Conservation (phyloP, 2,888 invertebrate species). For the Miltochrista miniata region DNA sequence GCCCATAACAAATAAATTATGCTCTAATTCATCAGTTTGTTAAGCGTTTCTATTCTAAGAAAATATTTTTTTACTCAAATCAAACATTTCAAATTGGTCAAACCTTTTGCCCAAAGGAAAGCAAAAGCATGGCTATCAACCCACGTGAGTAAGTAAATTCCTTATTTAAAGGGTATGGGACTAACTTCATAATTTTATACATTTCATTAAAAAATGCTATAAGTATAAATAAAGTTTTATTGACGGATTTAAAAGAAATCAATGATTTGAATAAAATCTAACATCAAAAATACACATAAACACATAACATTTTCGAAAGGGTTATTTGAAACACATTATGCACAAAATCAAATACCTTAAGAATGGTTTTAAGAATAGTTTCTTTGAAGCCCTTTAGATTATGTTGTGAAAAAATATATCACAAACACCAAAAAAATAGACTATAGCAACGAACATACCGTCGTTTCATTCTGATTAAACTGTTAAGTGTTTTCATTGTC, state of each 20-base stretch:
- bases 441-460: conserved; percentile 49
- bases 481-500: no score
- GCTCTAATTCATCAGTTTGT: conserved; percentile 38
- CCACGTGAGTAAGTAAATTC: no score
- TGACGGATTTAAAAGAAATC: background rate
- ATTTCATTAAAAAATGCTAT: no score
- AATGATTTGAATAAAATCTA: conserved; percentile 27
- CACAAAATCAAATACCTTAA: no score
- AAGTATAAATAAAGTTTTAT: background rate
- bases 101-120: no score
- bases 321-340: no score
- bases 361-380: background rate
- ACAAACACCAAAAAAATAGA: conserved; percentile 67
- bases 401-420: conserved; percentile 37
- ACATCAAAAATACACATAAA: conserved; percentile 15
- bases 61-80: conserved; percentile 24
- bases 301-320: conserved; percentile 21
- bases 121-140: no score
- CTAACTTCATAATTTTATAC: no score
- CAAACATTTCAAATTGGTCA: no score
- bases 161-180: no score
- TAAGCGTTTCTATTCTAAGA: conserved; percentile 16
- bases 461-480: background rate
- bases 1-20: conserved; percentile 58
- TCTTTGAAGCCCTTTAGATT: conserved; percentile 31